Conservation (phyloP, 2,888 invertebrate species). For the Acleris literana region DNA sequence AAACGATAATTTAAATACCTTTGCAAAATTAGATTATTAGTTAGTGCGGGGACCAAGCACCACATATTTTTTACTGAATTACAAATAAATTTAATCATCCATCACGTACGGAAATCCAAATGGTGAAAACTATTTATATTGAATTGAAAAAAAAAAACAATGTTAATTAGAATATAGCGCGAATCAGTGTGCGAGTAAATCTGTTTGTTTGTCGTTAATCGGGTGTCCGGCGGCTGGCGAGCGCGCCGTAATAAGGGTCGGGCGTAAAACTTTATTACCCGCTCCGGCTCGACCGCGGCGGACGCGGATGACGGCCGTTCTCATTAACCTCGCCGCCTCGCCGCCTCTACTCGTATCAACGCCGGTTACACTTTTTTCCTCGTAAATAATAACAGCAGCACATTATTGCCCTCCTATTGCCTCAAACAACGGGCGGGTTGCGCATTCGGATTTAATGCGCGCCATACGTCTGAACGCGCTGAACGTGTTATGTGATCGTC, state of each 20-base stretch:
- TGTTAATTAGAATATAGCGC: conserved; percentile 29
- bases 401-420: conserved; percentile 37
- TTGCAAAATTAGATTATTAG: neutral
- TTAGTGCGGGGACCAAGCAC: too few relatives aligned
- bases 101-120: too few relatives aligned
- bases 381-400: conserved; percentile 39
- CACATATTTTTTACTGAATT: too few relatives aligned
- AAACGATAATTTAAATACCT: neutral
- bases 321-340: conserved; percentile 69
- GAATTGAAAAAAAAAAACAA: neutral
- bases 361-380: conserved; percentile 56
- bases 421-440: conserved; percentile 31
- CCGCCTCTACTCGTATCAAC: conserved; percentile 59
- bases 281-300: conserved; percentile 62
- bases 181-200: conserved; percentile 58
- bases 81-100: too few relatives aligned
- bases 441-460: conserved; percentile 34
- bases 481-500: conserved; percentile 14
- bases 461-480: conserved; percentile 25
- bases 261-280: conserved; percentile 75
- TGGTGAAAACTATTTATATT: too few relatives aligned
- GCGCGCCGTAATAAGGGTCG: conserved; percentile 64
- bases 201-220: conserved; percentile 74
- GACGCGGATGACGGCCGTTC: conserved; percentile 71
- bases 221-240: conserved; percentile 56